A percentile compares a stretch with the other conserved stretches of the same genome.
Evolutionary conservation across 2,888 invertebrate genomes (phyloP).

Genomic region (Conops quadrifasciatus): DNA sequence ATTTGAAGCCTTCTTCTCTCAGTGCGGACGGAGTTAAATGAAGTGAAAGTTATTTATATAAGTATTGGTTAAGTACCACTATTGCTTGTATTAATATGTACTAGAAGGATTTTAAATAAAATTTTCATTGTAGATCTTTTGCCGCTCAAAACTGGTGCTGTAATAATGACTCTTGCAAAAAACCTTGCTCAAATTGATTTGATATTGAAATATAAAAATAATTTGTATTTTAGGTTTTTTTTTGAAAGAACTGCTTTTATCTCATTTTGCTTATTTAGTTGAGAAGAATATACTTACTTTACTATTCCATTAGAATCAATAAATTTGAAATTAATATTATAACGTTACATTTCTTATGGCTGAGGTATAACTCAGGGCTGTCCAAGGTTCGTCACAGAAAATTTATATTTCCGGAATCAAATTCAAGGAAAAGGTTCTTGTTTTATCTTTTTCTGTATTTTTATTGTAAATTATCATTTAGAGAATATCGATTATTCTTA

Average conservation of each 20-base stretch:
- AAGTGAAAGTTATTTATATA: neutral
- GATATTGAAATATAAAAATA: too few species aligned
- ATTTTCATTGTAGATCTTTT: neutral
- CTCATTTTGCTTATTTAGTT: neutral
- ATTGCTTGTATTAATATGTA: neutral
- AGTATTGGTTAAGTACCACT: neutral
- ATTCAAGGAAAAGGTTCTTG: too few species aligned
- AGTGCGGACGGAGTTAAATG: neutral
- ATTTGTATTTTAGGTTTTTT: neutral
- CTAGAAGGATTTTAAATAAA: neutral
- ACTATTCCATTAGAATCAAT: neutral
- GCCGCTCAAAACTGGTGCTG: neutral
- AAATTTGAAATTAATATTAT: neutral
- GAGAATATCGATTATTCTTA: too few species aligned
- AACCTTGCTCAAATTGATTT: neutral
- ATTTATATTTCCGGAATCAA: too few species aligned
- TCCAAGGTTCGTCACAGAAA: too few species aligned
- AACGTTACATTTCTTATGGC: too few species aligned
- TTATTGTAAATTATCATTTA: too few species aligned
- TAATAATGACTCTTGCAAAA: neutral
- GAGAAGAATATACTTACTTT: neutral
- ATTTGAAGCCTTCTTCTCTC: neutral
- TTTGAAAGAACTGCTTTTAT: neutral
- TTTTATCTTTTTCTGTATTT: too few species aligned
- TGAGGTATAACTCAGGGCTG: too few species aligned